Evolutionary conservation across 2,888 invertebrate genomes (phyloP), one percentile per base, ranked within the genome.

Genomic region (Eudemis profundana): DNA sequence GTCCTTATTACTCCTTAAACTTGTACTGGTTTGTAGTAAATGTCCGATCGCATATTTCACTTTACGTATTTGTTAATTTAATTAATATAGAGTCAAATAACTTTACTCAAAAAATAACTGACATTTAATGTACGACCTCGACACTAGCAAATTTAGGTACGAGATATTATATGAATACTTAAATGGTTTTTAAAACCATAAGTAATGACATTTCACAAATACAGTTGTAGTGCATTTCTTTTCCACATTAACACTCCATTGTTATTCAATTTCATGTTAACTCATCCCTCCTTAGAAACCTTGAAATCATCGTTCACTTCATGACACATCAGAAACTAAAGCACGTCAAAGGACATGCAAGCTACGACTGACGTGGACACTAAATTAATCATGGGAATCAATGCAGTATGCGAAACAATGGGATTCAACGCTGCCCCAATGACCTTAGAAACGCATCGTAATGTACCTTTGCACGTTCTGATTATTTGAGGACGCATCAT

Each of bases 331-430:
- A 59, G 7, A 44, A 59, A 51, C 51, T 51, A 19, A 51, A 65
- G 29, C 61, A 50, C 51, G 59, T 51, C 51, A 68, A 51, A 57
- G 40, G 70, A 76, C 74, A 70, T 71, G 72, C 68, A 69, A 69
- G 66, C 70, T 72, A 77, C 70, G 69, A 70, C 61, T 69, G 49
- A 69, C 69, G 68, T 70, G 71, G 68, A 63, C 61, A 68, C 53
- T 46, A 56, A 65, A 61, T 71, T 67, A 72, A 68, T 67, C 67
- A 70, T 68, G 69, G 61, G 70, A 71, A 69, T 67, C 62, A 57
- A 64, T 51, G 57, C 33, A 53, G 33, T 61, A 56, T 51, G 68
- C 66, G 46, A 70, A 68, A 72, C 70, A 72, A 71, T 73, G 66
- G 69, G 44, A 53, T 65, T 63, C 65, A 67, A 40, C 59, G 66